Evolutionary conservation across 2,797 vertebrate species (phyloP).

Genomic region (Chloroceryle inda): DNA sequence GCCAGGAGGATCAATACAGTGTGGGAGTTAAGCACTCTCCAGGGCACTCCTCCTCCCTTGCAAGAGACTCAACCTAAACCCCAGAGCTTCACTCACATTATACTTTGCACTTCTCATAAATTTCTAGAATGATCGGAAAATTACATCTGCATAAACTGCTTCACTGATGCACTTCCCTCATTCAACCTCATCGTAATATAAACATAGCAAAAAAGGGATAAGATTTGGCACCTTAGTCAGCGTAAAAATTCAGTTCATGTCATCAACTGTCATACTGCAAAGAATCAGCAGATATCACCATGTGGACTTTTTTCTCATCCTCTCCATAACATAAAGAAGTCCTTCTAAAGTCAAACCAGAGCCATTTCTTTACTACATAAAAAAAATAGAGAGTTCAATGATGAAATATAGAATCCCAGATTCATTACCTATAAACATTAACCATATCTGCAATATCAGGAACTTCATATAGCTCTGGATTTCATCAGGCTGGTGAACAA

Average conservation of each 20-base stretch:
- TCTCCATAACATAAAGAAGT: not conserved
- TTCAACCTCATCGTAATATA: not conserved
- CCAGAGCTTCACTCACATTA: fast-evolving
- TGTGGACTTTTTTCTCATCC: not conserved
- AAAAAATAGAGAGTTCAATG: not conserved
- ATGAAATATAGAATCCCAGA: not conserved
- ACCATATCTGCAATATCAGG: not conserved
- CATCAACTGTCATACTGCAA: not conserved
- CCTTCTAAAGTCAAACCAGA: not conserved
- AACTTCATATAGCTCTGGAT: not conserved
- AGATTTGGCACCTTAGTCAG: not conserved
- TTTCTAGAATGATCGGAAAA: not conserved
- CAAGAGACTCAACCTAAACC: not conserved
- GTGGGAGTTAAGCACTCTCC: not conserved
- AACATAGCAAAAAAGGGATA: not conserved
- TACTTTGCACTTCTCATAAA: not conserved
- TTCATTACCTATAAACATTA: not conserved
- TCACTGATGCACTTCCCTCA: not conserved
- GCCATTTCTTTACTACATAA: not conserved
- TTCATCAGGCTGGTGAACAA: not conserved
- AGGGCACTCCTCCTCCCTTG: not conserved
- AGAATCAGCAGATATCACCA: not conserved
- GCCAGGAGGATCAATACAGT: not conserved
- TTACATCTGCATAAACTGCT: not conserved
- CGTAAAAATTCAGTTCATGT: not conserved